A percentile compares a stretch with the other conserved stretches of the same genome.
These are phyloP conservation scores for Eumeta japonica DNA, from an alignment of 1,140 invertebrate genomes.

Conservation along the genomic window DNA sequence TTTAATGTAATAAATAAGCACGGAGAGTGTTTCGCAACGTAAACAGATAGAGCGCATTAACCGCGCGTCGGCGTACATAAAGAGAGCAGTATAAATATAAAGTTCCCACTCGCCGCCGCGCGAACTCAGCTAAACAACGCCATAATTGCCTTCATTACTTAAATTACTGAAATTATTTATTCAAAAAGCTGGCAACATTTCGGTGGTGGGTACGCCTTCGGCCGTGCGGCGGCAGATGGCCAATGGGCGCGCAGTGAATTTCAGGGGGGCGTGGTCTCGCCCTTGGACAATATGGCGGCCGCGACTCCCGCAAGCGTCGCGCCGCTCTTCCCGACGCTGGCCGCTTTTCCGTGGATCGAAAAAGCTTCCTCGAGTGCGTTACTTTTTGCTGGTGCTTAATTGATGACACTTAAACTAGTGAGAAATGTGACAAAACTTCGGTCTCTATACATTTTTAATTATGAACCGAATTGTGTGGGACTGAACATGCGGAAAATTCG, in stretches of 20 bases:
- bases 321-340: no score
- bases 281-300: conserved; percentile 40
- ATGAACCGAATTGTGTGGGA: no score
- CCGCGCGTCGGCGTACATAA: conserved; percentile 51
- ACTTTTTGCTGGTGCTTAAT: neutral
- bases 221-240: conserved; percentile 19
- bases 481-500: no score
- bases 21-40: conserved; percentile 33
- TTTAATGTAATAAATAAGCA: conserved; percentile 52
- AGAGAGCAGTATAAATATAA: conserved; percentile 57
- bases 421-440: no score
- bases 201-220: conserved; percentile 26
- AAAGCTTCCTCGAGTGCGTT: no score
- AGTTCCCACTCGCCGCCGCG: conserved; percentile 53
- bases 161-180: conserved; percentile 59
- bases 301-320: conserved; percentile 19
- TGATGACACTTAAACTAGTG: no score
- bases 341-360: no score
- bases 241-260: conserved; percentile 24
- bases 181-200: conserved; percentile 59
- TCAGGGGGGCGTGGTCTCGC: conserved; percentile 33
- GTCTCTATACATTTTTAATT: no score
- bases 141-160: conserved; percentile 59
- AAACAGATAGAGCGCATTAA: conserved; percentile 57
- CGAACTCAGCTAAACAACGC: conserved; percentile 58